These are phyloP conservation scores for Therioaphis trifolii DNA, from an alignment of 2,888 invertebrate genomes.

Conservation along the genomic window DNA sequence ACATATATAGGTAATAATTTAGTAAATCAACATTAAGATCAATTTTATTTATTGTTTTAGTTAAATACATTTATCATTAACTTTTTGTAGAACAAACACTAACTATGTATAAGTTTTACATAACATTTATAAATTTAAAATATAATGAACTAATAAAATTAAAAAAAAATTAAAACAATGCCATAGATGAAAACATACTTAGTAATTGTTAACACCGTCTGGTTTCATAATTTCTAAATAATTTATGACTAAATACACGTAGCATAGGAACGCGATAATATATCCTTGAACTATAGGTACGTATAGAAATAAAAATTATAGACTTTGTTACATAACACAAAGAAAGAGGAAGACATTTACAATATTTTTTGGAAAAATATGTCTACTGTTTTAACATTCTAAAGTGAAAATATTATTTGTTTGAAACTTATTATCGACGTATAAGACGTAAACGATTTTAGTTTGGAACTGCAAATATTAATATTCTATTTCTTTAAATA, in stretches of 20 bases:
- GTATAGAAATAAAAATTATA: constrained; percentile 12
- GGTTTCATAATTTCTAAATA: neutral
- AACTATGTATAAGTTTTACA: constrained; percentile 12
- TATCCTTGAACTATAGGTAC: neutral
- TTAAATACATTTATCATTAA: constrained; percentile 33
- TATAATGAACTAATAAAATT: constrained; percentile 44
- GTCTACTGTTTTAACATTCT: neutral
- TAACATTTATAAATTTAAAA: constrained; percentile 32
- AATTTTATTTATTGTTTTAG: constrained; percentile 37
- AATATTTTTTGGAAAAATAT: neutral
- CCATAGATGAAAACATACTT: constrained; percentile 11
- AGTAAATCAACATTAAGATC: neutral
- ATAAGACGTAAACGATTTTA: neutral
- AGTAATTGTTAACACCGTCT: constrained; percentile 3
- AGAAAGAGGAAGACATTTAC: constrained; percentile 48
- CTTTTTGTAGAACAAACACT: constrained; percentile 2
- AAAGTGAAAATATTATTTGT: neutral
- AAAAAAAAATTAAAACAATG: constrained; percentile 28
- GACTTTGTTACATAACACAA: constrained; percentile 1
- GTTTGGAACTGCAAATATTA: constrained; percentile 4
- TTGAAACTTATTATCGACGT: neutral
- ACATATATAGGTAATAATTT: no score
- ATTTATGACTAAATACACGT: neutral
- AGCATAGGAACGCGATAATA: neutral
- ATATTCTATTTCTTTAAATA: neutral